Evolutionary conservation across 2,888 invertebrate genomes (phyloP), one percentile per base, ranked within the genome.

Genomic region (Amphimallon solstitiale): DNA sequence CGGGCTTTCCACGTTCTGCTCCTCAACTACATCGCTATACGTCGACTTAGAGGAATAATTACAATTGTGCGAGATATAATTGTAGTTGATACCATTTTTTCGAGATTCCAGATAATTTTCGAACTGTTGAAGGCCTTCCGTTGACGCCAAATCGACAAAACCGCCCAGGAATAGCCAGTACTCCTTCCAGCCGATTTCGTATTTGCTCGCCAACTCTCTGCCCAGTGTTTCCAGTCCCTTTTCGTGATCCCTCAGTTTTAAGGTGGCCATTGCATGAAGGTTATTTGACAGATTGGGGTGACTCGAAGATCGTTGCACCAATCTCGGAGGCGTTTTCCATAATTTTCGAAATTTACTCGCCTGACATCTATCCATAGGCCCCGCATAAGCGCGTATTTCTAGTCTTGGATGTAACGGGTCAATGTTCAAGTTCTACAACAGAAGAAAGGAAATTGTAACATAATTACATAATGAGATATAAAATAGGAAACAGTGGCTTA

Each of bases 141-240:
- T 78, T 0, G 91, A 87, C 0, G 90, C 82, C 4, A 98, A 85
- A 80, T 98, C 92, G 0, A 92, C 86, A 80, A 93, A 95, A 1
- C 88, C 87, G 72, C 92, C 90, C 10, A 97, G 83, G 79, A 97
- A 97, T 4, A 91, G 90, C 97, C 97, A 98, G 82, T 94, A 94
- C 77, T 98, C 97, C 68, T 89, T 90, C 97, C 97, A 97, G 7
- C 88, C 87, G 0, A 94, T 86, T 61, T 90, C 86, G 79, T 89
- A 87, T 79, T 92, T 86, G 69, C 88, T 87, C 0, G 94, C 93
- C 70, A 92, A 79, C 71, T 86, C 84, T 75, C 91, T 90, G 69
- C 94, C 96, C 43, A 94, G 88, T 73, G 90, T 83, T 81, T 97
- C 97, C n/a, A 96, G 84, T 0, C 97, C 97, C 78, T 96, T 97